Evolutionary conservation across 2,113 vertebrate species (phyloP), one percentile per base, ranked within the genome.

Genomic region (Sebastes schlegelii): DNA sequence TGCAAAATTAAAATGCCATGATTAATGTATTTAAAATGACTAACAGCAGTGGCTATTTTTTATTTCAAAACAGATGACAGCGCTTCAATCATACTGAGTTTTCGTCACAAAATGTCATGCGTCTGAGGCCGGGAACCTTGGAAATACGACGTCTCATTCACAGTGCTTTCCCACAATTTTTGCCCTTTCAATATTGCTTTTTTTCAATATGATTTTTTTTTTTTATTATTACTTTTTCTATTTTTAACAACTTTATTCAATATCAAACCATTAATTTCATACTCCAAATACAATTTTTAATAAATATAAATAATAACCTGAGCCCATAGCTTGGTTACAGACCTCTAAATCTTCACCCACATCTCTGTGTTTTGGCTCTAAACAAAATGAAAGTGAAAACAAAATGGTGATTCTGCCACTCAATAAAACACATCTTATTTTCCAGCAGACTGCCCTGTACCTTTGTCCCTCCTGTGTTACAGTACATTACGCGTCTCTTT

Each of bases 401-500:
- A 6, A 70, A 48, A 4, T 48, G 26, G 6, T 5, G 5, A 12
- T 12, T 60, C 42, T 12, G 21, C 26, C 54, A 45, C 54, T 57
- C n/a, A 46, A 2, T 7, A 19, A 19, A 34, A 73, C n/a, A 60
- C 17, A 60, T 8, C 0, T 7, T n/a, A 21, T n/a, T 7, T 54
- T 42, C 6, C 19, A 13, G 5, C 5, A 11, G 43, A 1, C 16
- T 43, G 12, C 4, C 6, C 52, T 10, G 43, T 6, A 1, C 17
- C 8, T 49, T 16, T 6, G 58, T 54, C 23, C 9, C 9, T 12
- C 54, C 19, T 5, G n/a, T 26, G 60, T 16, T 40, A 14, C 58
- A 34, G 58, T 34, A 34, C 58, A 58, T 21, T 60, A 21, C 23
- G 57, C 70, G 5, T 49, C 51, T 69, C 64, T 58, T 55, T 72